These are phyloP conservation scores for Pluvianellus socialis DNA, from an alignment of 2,113 vertebrate genomes.

Conservation along the genomic window DNA sequence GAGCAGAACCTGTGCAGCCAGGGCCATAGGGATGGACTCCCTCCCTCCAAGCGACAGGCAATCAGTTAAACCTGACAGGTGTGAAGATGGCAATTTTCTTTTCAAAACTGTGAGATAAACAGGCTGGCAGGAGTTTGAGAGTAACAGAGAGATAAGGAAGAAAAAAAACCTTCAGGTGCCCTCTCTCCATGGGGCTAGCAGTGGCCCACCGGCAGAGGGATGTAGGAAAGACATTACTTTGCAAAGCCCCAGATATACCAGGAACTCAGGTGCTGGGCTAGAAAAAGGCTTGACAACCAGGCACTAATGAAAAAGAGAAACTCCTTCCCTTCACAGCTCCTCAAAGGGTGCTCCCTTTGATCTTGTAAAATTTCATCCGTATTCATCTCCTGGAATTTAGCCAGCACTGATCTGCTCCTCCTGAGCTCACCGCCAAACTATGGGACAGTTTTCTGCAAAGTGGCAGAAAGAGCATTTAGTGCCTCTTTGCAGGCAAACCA, in stretches of 20 bases:
- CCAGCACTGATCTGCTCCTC: neutral
- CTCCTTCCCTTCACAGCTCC: neutral
- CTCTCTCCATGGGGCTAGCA: neutral
- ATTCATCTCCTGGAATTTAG: neutral
- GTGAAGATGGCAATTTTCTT: conserved; percentile 36
- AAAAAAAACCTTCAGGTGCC: neutral
- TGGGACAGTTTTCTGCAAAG: neutral
- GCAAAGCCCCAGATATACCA: neutral
- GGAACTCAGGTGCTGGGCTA: neutral
- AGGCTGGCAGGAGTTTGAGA: neutral
- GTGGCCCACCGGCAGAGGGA: neutral
- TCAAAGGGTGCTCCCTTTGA: neutral
- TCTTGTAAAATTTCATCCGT: neutral
- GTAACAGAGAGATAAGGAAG: neutral
- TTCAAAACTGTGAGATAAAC: conserved; percentile 12
- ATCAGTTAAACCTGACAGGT: conserved; percentile 52
- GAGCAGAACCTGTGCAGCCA: neutral
- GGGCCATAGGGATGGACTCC: neutral
- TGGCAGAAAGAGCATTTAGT: neutral
- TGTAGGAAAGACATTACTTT: neutral
- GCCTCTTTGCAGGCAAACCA: neutral
- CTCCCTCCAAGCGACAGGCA: neutral
- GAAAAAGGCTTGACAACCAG: neutral
- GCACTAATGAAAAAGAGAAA: neutral
- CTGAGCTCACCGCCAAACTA: neutral